These are phyloP conservation scores for Cactoblastis cactorum DNA, from an alignment of 2,888 invertebrate species.

Conservation along the genomic window DNA sequence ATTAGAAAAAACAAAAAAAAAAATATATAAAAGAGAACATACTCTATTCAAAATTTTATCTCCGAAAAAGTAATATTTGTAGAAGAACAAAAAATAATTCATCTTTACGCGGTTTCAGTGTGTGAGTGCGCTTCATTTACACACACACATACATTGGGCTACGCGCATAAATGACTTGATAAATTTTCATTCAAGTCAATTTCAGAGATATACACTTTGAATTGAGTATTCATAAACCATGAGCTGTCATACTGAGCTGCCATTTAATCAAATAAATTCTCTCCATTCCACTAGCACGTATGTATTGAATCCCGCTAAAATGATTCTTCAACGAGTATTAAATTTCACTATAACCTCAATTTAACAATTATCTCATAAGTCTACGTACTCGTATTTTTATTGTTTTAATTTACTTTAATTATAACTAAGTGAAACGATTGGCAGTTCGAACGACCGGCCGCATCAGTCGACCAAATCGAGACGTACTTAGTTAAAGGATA, in stretches of 20 bases:
- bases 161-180: no score
- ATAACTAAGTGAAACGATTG: conserved; percentile 63
- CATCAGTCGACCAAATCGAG: conserved; percentile 36
- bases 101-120: no score
- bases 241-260: background rate
- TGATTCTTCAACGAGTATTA: conserved; percentile 70
- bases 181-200: no score
- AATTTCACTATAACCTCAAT: conserved; percentile 72
- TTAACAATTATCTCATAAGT: conserved; percentile 66
- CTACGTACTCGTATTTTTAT: conserved; percentile 61
- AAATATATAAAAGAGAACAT: background rate
- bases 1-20: conserved; percentile 2
- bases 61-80: background rate
- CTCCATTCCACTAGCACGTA: conserved; percentile 30
- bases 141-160: no score
- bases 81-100: background rate
- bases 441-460: conserved; percentile 54
- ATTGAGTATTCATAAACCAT: background rate
- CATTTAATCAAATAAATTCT: conserved; percentile 26
- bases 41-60: background rate
- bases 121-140: no score
- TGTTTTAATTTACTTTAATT: conserved; percentile 40
- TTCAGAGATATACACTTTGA: no score
- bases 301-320: conserved; percentile 44
- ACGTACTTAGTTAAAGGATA: conserved; percentile 30